phyloP scores from a whole-genome alignment of 1,140 invertebrate genomes.

The Drosophila lacteicornis region DNA sequence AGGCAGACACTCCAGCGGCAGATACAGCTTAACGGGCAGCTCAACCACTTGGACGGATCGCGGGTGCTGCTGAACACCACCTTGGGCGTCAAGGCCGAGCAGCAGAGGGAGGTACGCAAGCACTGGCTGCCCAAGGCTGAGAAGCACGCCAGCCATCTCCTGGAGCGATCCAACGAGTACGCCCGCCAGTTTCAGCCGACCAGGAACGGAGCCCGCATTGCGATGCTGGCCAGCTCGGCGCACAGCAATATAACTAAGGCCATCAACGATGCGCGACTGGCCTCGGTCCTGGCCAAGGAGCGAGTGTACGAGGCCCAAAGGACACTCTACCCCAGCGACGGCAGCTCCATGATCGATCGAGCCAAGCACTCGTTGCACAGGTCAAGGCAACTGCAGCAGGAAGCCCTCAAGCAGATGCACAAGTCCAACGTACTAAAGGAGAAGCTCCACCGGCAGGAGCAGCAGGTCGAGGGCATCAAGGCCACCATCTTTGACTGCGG shows the following conservation, averaged over 20 bases:
- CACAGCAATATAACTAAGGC: slow-evolving; percentile 92
- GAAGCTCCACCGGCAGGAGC: slow-evolving; percentile 85
- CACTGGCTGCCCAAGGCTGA: slow-evolving; percentile 86
- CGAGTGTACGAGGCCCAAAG: slow-evolving; percentile 84
- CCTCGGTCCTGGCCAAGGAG: slow-evolving; percentile 87
- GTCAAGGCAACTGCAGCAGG: slow-evolving; percentile 83
- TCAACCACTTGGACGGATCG: slow-evolving; percentile 43
- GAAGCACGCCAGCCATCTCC: slow-evolving; percentile 88
- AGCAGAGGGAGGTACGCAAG: slow-evolving; percentile 75
- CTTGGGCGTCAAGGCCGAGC: slow-evolving; percentile 44
- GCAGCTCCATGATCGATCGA: slow-evolving; percentile 85
- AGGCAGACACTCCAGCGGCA: slow-evolving; percentile 38
- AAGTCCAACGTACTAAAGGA: slow-evolving; percentile 83
- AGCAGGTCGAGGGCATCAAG: slow-evolving; percentile 85
- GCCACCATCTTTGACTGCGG: slow-evolving; percentile 86
- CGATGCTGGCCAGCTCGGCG: slow-evolving; percentile 88
- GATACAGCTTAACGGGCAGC: slow-evolving; percentile 40
- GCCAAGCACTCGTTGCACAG: slow-evolving; percentile 85
- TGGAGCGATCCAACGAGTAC: slow-evolving; percentile 88
- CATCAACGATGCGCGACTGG: slow-evolving; percentile 88
- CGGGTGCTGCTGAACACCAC: slow-evolving; percentile 58
- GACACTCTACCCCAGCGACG: slow-evolving; percentile 78
- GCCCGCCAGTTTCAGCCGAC: slow-evolving; percentile 84
- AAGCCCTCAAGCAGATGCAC: slow-evolving; percentile 85
- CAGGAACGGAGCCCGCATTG: slow-evolving; percentile 78